Evolutionary conservation across 2,888 invertebrate genomes (phyloP), one percentile per base, ranked within the genome.

Genomic region (Spisula subtruncata): DNA sequence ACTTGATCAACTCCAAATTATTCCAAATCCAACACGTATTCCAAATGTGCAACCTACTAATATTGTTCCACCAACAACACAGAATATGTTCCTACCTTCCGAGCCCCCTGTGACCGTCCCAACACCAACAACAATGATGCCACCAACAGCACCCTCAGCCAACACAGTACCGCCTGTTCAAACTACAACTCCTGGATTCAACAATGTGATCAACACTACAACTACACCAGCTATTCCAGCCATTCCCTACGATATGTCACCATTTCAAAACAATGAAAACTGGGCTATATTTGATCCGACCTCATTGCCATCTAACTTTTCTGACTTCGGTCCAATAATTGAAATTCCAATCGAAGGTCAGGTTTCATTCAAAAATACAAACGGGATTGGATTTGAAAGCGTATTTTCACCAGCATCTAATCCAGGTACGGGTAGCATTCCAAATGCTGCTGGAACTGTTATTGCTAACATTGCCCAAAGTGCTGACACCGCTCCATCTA

Each of bases 261-360:
- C 89, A 2, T 91, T 92, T 48, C 56, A 82, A 66, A 88, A 89
- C 20, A 89, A 92, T 46, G 89, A 86, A 51, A 92, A 92, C 80
- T 92, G 92, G 92, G 92, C 92, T 32, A 89, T 92, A 79, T 92
- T 92, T 87, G 92, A 92, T 60, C 92, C 92, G 2, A 89, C 89
- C 5, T 86, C 91, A 8, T 18, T 90, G 5, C 82, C 90, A 16
- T 56, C 87, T 18, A 91, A 92, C 82, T 92, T 92, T 60, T 85
- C 87, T 6, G 92, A 91, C 46, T 86, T 91, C 51, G 90, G 90
- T 56, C 92, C 92, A 35, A 85, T 92, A 6, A 87, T 89, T 25
- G 91, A 91, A 20, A 51, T 92, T 20, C 88, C 89, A 2, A 83
- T 90, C 12, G 91, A 90, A 20, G 81, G 83, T n/a, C 66, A 87